Conservation (phyloP, 2,888 invertebrate genomes). For the Parthenolecanium corni region DNA sequence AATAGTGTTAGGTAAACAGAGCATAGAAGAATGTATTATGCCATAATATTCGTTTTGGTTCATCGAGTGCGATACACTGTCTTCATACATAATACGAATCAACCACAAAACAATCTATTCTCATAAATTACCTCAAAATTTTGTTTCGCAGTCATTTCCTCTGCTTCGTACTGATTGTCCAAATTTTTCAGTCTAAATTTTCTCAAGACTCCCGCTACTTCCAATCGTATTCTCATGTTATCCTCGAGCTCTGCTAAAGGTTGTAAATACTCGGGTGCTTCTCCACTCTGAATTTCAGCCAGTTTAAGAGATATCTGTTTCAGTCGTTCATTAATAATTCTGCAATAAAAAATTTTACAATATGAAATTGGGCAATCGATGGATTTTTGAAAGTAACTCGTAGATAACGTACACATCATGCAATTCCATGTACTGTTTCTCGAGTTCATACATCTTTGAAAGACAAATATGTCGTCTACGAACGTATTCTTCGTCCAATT, state of each 20-base stretch:
- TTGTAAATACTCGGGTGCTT: conserved; percentile 76
- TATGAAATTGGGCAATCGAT: not conserved
- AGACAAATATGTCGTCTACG: conserved; percentile 67
- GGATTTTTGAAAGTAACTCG: conserved; percentile 2
- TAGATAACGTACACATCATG: conserved; percentile 61
- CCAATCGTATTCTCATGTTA: conserved; percentile 69
- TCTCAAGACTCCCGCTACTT: conserved; percentile 79
- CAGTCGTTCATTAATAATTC: conserved; percentile 68
- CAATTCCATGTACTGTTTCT: conserved; percentile 73
- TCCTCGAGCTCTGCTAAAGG: conserved; percentile 78
- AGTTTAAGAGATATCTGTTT: conserved; percentile 73
- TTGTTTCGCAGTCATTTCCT: conserved; percentile 76
- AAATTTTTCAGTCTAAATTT: conserved; percentile 70
- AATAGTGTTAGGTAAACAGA: too few species aligned
- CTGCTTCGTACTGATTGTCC: conserved; percentile 72
- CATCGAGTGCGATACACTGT: too few species aligned
- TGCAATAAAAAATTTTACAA: conserved; percentile 34
- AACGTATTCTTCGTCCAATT: conserved; percentile 89
- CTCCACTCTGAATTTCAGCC: conserved; percentile 70
- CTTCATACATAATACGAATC: too few species aligned
- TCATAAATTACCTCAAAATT: conserved; percentile 82
- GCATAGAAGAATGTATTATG: too few species aligned
- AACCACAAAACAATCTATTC: too few species aligned
- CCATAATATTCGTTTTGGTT: too few species aligned
- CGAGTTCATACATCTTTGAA: conserved; percentile 75